phyloP scores from a whole-genome alignment of 1,140 invertebrate genomes.

The Solenopsis fugax region DNA sequence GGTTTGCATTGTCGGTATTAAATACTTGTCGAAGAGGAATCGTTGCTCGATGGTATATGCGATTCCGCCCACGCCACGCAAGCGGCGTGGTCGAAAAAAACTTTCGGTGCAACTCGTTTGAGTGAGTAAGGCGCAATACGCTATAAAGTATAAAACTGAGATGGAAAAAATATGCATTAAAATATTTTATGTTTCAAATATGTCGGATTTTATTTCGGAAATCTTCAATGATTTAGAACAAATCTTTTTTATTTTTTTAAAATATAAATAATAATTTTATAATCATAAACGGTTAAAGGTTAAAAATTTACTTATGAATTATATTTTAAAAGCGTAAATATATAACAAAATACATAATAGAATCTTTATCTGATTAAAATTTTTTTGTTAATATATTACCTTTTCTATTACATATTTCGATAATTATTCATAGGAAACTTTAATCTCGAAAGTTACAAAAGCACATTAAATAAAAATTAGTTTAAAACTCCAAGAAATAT shows the following conservation, averaged over 20 bases:
- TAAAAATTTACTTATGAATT: not conserved
- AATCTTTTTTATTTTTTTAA: not conserved
- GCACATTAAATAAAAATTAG: not conserved
- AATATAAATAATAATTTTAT: not conserved
- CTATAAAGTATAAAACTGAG: conserved; percentile 3
- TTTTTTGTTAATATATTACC: not conserved
- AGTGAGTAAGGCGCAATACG: conserved; percentile 12
- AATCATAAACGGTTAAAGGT: not conserved
- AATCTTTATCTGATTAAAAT: not conserved
- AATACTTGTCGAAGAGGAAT: conserved; percentile 41
- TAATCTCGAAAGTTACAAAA: not conserved
- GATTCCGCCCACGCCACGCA: conserved; percentile 60
- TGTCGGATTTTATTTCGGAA: not conserved
- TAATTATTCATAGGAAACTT: not conserved
- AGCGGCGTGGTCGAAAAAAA: not conserved
- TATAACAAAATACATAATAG: not conserved
- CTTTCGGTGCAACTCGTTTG: conserved; percentile 32
- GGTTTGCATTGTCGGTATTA: conserved; percentile 45
- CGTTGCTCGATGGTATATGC: conserved; percentile 13
- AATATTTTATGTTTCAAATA: not conserved
- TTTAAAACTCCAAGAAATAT: not conserved
- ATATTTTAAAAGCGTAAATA: not conserved
- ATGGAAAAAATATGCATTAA: conserved; percentile 31
- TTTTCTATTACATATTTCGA: not conserved
- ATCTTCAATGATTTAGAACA: not conserved